Base-by-base conservation (phyloP, 2,888 invertebrate species). In the Meloe dianella region DNA sequence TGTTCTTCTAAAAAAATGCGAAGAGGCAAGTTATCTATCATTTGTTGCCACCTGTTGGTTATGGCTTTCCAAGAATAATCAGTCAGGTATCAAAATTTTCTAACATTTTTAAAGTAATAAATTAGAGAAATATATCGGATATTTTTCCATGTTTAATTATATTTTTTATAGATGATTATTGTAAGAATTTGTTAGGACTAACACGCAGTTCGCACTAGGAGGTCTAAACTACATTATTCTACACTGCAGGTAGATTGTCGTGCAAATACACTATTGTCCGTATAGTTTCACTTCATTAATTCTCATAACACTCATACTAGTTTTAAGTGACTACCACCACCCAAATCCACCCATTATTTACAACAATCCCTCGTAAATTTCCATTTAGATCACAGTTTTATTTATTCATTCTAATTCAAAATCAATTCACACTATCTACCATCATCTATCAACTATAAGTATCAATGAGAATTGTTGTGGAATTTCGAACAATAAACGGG, bases 281-380 rank as follows among this genome's bases (percentile, higher is more conserved):
- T 47, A 63, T 57, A 63, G 58, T 57, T 59, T 51, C 41, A 62
- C 58, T 59, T 58, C 61, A 65, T 65, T 65, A 61, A 65, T 65
- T 58, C 62, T 61, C n/a, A 56, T 47, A 61, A 65, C 61, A 64
- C 60, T 41, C 60, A 54, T 56, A 60, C 57, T 51, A 30, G 38
- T n/a, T n/a, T n/a, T n/a, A n/a, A 8, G 32, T 10, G 32, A 47
- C 17, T 5, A 41, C 41, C 41, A 41, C 17, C 4, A 27, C 27
- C 27, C 27, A 27, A 2, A 27, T 27, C 17, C 5, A 32, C 9
- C 10, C 35, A 12, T 14, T 35, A 7, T 35, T 35, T 35, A 41
- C 24, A 5, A 54, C 2, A 10, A 22, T 7, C 22, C 24, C 10
- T 20, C 20, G 9, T 1, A 5, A 0, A 54, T 54, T 54, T 54